Evolutionary conservation across 2,113 vertebrate species (phyloP).

Genomic region (Scytalopus superciliaris): DNA sequence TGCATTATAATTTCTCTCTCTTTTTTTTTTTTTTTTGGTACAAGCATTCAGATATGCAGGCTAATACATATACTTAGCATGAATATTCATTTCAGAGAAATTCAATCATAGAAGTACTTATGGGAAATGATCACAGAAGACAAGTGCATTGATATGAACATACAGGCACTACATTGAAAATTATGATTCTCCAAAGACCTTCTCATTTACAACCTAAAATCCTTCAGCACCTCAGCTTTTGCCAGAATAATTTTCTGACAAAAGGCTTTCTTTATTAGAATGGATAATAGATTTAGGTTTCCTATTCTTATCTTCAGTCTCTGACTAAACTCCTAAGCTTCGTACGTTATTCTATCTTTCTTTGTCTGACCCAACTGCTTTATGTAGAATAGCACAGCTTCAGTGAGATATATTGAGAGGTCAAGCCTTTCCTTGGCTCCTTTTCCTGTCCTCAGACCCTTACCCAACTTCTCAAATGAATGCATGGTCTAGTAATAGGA

Average conservation of each 20-base stretch:
- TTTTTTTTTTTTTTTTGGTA: neutral
- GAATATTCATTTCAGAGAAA: conserved; percentile 12
- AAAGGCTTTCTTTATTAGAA: neutral
- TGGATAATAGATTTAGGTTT: neutral
- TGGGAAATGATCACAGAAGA: neutral
- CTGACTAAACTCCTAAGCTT: neutral
- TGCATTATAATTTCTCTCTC: neutral
- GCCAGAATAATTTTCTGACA: neutral
- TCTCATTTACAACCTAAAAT: neutral
- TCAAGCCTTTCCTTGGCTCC: neutral
- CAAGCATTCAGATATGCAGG: neutral
- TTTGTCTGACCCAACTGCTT: neutral
- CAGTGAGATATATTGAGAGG: neutral
- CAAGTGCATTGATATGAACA: neutral
- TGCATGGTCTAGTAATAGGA: neutral
- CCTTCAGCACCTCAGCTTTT: neutral
- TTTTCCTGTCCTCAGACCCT: neutral
- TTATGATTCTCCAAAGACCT: neutral
- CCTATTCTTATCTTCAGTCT: neutral
- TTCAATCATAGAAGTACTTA: neutral
- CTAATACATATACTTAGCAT: neutral
- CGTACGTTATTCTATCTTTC: neutral
- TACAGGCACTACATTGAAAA: neutral
- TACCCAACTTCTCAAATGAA: neutral
- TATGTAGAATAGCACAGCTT: neutral